phyloP scores from a whole-genome alignment of 2,888 invertebrate species.

The Aleiodes alternator region DNA sequence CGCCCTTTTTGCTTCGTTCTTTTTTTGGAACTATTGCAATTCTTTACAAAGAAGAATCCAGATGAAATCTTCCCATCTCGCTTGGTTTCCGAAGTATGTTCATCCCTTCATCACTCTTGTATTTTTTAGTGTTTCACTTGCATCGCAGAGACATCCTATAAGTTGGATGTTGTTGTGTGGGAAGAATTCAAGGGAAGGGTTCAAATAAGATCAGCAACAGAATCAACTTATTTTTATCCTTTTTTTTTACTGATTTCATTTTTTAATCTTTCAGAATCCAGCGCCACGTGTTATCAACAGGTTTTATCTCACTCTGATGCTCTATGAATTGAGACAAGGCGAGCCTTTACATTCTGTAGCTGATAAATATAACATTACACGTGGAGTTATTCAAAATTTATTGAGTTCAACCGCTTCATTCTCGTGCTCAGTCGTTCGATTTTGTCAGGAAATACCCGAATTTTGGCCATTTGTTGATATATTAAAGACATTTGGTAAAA shows the following conservation, averaged over 20 bases:
- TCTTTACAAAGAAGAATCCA: no score
- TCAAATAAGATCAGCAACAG: no score
- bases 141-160: no score
- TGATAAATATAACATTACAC: slow-evolving; percentile 82
- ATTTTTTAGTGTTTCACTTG: no score
- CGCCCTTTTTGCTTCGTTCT: no score
- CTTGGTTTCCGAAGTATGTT: no score
- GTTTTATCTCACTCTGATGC: slow-evolving; percentile 90
- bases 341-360: slow-evolving; percentile 82
- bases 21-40: no score
- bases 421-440: slow-evolving; percentile 85
- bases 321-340: slow-evolving; percentile 87
- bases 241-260: neutral
- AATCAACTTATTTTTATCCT: no score
- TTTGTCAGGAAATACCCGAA: slow-evolving; percentile 87
- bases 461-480: slow-evolving; percentile 90
- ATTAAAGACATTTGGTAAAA: slow-evolving; percentile 83
- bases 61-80: no score
- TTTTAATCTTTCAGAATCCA: slow-evolving; percentile 76
- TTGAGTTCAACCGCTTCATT: slow-evolving; percentile 84
- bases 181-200: no score
- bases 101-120: no score
- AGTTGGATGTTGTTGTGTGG: no score
- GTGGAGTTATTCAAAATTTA: slow-evolving; percentile 89
- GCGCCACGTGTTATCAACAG: slow-evolving; percentile 82